Evolutionary conservation across 2,113 vertebrate species (phyloP).

Genomic region (Telmatochromis sp.): DNA sequence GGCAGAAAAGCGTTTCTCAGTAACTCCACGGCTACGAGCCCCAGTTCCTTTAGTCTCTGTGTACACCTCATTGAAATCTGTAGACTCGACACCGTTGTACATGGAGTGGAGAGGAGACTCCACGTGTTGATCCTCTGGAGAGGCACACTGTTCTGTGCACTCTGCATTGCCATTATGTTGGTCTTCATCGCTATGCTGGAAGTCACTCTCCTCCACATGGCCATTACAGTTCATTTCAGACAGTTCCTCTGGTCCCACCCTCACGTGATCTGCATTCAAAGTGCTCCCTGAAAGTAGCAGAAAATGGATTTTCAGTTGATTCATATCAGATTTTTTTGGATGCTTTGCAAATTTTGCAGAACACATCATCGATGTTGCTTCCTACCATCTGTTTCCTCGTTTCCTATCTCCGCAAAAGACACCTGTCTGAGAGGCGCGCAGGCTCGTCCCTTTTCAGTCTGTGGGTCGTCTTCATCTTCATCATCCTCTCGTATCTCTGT

Average conservation of each 20-base stretch:
- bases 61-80: constrained; percentile 13
- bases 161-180: constrained; percentile 80
- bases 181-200: constrained; percentile 73
- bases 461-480: constrained; percentile 73
- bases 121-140: constrained; percentile 4
- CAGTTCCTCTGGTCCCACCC: constrained; percentile 35
- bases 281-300: constrained; percentile 18
- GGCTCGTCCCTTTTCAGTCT: constrained; percentile 72
- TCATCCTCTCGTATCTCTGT: constrained; percentile 73
- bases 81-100: constrained; percentile 59
- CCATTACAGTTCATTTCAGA: constrained; percentile 85
- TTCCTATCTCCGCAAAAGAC: constrained; percentile 47
- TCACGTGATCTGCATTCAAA: background rate
- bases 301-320: background rate
- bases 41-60: constrained; percentile 3
- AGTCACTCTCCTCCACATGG: constrained; percentile 62
- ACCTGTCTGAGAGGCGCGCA: constrained; percentile 65
- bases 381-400: constrained; percentile 51
- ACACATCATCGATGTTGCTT: background rate
- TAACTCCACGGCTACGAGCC: constrained; percentile 6
- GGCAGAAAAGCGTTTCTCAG: constrained; percentile 2
- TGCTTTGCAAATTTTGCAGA: background rate
- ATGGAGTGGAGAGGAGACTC: constrained; percentile 18
- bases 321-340: background rate
- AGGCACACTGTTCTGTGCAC: constrained; percentile 23